Evolutionary conservation across 2,888 invertebrate genomes (phyloP).

Genomic region (Drosophila nr. perissopoda): DNA sequence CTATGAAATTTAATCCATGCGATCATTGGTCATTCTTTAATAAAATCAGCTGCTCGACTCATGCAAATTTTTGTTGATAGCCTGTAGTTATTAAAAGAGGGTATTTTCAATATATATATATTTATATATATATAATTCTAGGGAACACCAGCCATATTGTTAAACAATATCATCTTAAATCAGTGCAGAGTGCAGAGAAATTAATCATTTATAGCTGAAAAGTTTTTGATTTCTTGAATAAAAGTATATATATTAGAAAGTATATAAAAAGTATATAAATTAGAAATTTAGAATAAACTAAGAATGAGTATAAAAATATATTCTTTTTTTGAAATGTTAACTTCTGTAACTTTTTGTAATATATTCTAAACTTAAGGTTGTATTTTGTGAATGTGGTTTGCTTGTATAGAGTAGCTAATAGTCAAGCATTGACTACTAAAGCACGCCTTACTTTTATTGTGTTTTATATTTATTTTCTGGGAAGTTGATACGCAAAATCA

Average conservation of each 20-base stretch:
- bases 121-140: not conserved
- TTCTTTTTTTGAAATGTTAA: not conserved
- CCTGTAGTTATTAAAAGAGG: not conserved
- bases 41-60: slow-evolving; percentile 48
- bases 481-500: slow-evolving; percentile 60
- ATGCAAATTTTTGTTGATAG: slow-evolving; percentile 35
- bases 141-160: not conserved
- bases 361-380: not conserved
- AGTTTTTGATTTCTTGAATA: not conserved
- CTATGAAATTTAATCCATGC: slow-evolving; percentile 63
- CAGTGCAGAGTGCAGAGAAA: not conserved
- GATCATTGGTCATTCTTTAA: slow-evolving; percentile 59
- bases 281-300: not conserved
- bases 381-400: not conserved
- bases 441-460: not conserved
- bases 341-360: not conserved
- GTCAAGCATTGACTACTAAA: not conserved
- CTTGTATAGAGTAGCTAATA: slow-evolving; percentile 4
- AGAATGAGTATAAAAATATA: not conserved
- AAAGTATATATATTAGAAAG: not conserved
- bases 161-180: not conserved
- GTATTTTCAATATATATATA: not conserved
- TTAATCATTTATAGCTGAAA: not conserved
- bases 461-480: slow-evolving; percentile 8
- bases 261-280: not conserved